Base-by-base conservation (phyloP, 2,888 invertebrate species). In the Epinotia bilunana region DNA sequence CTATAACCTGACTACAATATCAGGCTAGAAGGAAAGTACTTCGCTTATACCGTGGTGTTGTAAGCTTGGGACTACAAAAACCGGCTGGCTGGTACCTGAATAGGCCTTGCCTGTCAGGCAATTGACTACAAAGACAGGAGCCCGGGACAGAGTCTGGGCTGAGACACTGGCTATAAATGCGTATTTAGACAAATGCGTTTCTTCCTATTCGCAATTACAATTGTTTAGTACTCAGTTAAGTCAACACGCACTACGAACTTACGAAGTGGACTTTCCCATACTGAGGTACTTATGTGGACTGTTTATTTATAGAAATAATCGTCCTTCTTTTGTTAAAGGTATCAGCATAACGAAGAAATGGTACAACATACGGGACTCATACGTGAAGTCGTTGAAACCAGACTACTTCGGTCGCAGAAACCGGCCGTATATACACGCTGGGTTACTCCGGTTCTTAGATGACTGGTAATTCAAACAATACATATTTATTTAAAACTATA, bases 321-420 rank as follows among this genome's bases (percentile, higher is more conserved):
- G 3, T 2, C 0, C 1, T 39, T 28, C 23, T 73, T 60, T 75
- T 73, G 65, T 78, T 18, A 43, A 84, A 89, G 89, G 86, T 61
- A 78, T 80, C 23, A 81, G 83, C 55, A 84, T 88, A 68, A 87
- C 83, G 39, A 86, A 84, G 68, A 88, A 88, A 79, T 88, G 88
- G 88, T 86, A 86, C 78, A 88, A 88, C 79, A 82, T 86, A 0
- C 77, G 88, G n/a, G 88, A 88, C 60, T 84, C 84, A 0, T 83
- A 85, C 78, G 87, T 86, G 0, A 91, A 91, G 79, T 87, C 86
- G 0, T 80, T 80, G n/a, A 84, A 81, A 74, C 69, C 68, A 11
- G 68, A 49, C 79, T 58, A 79, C 76, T 5, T 62, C 68, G 16
- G 69, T 77, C 43, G 78, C 72, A 12, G 74, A 28, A 23, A 73